A percentile compares a stretch with the other conserved stretches of the same genome.
These are phyloP conservation scores for Patagioenas fasciata DNA, from an alignment of 2,113 vertebrate species.

Conservation along the genomic window DNA sequence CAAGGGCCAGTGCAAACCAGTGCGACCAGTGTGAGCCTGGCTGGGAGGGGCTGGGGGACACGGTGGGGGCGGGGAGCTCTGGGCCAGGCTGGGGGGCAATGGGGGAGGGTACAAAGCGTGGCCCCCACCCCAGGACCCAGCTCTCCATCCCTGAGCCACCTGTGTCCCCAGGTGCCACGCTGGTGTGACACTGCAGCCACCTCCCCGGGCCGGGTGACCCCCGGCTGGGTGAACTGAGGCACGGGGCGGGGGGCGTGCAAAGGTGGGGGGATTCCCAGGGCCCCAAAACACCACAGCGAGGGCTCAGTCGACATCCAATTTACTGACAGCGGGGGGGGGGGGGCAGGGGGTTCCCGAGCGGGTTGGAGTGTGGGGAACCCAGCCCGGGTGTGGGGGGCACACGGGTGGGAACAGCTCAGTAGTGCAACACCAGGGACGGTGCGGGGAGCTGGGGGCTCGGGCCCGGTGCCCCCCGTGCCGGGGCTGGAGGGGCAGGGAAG, in stretches of 20 bases:
- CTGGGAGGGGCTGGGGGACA: neutral
- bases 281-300: neutral
- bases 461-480: too few species aligned
- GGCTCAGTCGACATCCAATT: neutral
- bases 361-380: too few species aligned
- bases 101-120: neutral
- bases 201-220: neutral
- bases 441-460: too few species aligned
- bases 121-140: neutral
- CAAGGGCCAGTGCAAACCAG: neutral
- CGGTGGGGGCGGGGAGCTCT: too few species aligned
- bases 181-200: neutral
- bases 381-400: neutral
- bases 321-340: neutral
- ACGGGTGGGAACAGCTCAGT: neutral
- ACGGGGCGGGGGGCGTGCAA: neutral
- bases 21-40: neutral
- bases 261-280: neutral
- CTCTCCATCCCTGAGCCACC: neutral
- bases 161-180: neutral
- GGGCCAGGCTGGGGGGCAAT: neutral
- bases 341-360: neutral
- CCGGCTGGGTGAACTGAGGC: neutral
- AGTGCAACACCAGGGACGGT: too few species aligned
- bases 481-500: neutral